A percentile compares a stretch with the other conserved stretches of the same genome.
phyloP scores from a whole-genome alignment of 1,140 invertebrate genomes.

The Tetragnatha versicolor region DNA sequence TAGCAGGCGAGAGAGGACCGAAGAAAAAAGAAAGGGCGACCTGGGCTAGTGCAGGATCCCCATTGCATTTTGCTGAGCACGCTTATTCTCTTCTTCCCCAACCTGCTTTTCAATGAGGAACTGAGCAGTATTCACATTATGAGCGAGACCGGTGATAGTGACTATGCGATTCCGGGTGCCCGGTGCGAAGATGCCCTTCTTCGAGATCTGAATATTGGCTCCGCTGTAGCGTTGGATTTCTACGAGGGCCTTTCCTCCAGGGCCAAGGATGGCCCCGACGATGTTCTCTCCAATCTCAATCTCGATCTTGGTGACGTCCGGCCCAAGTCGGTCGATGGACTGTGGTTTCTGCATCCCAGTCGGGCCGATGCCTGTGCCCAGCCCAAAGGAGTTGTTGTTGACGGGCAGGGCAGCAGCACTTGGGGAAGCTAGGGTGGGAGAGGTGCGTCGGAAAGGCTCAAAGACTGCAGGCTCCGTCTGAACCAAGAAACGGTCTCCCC shows the following conservation, averaged over 20 bases:
- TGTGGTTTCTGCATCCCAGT: constrained; percentile 75
- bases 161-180: constrained; percentile 97
- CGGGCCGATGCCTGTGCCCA: constrained; percentile 70
- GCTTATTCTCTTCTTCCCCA: constrained; percentile 91
- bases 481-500: constrained; percentile 50
- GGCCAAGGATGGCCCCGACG: constrained; percentile 95
- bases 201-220: constrained; percentile 97
- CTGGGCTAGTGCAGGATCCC: constrained; percentile 54
- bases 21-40: constrained; percentile 8
- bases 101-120: constrained; percentile 95
- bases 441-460: constrained; percentile 57
- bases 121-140: constrained; percentile 87
- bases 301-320: constrained; percentile 81
- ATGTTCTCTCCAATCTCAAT: constrained; percentile 89
- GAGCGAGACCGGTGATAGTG: constrained; percentile 87
- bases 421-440: constrained; percentile 65
- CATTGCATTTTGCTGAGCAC: constrained; percentile 78
- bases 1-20: not conserved
- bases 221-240: constrained; percentile 96
- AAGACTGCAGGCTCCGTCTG: constrained; percentile 51
- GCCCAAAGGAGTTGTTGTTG: constrained; percentile 78
- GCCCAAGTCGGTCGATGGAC: constrained; percentile 67
- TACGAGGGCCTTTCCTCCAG: constrained; percentile 91
- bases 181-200: constrained; percentile 95
- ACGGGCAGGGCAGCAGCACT: constrained; percentile 66